A percentile compares a stretch with the other conserved stretches of the same genome.
phyloP scores from a whole-genome alignment of 2,113 vertebrate genomes.

The Microcebus ravelobensis region DNA sequence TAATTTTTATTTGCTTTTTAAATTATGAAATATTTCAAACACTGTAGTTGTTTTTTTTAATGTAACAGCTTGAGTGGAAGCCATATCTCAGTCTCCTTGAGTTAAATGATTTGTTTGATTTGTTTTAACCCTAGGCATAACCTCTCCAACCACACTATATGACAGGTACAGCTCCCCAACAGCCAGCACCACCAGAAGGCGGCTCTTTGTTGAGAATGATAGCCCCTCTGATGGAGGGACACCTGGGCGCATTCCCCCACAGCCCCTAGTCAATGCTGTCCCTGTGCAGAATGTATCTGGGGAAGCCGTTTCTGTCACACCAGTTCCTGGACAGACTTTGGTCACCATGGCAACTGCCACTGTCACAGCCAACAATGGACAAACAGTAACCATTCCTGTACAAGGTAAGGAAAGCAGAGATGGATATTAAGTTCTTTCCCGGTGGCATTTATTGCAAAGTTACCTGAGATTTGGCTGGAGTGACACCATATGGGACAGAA shows the following conservation, averaged over 20 bases:
- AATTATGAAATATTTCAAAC: constrained; percentile 8
- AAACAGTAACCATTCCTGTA: constrained; percentile 90
- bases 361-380: constrained; percentile 91
- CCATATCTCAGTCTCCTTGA: background rate
- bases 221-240: constrained; percentile 70
- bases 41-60: background rate
- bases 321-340: constrained; percentile 91
- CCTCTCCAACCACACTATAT: constrained; percentile 84
- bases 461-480: background rate
- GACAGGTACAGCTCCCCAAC: constrained; percentile 92
- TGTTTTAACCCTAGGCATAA: constrained; percentile 72
- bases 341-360: constrained; percentile 93
- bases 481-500: rapidly evolving
- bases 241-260: constrained; percentile 73
- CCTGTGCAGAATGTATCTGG: constrained; percentile 83
- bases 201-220: constrained; percentile 86
- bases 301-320: constrained; percentile 85
- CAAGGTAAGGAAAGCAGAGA: constrained; percentile 83
- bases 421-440: background rate
- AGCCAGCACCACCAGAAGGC: constrained; percentile 83
- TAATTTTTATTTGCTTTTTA: constrained; percentile 19
- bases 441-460: background rate
- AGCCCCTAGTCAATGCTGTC: constrained; percentile 83
- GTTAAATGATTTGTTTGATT: background rate
- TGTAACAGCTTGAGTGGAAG: background rate